Evolutionary conservation across 2,888 invertebrate species (phyloP), one percentile per base, ranked within the genome.

Genomic region (Scaptomyza reducta): DNA sequence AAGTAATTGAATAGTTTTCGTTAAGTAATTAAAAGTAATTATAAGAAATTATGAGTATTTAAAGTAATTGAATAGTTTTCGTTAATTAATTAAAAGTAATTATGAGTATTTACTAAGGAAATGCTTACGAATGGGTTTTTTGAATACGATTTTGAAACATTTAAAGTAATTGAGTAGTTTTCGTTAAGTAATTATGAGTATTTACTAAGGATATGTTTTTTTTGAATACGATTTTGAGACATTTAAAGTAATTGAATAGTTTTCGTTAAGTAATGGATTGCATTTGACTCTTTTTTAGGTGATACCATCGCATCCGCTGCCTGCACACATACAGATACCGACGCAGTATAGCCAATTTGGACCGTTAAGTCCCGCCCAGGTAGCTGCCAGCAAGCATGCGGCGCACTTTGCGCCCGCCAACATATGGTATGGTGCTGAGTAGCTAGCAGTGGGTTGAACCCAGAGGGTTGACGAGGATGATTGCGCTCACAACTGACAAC

Each of bases 311-410:
- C 96, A 96, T 92, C 96, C 96, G 46, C 92, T 96, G 86, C 96
- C 96, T 69, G 96, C 96, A 9, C 96, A 97, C 91, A 94, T 96
- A 91, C 96, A 96, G 90, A 96, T 95, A 89, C 94, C 95, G 60
- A 93, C 94, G 27, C 94, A 95, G 79, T 94, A 94, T 86, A 94
- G 92, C 86, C 92, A 92, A 87, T 92, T 92, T 87, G 92, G 91
- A 73, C 92, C 92, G 49, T 76, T 92, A 60, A 92, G 92, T 89
- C 92, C 92, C 66, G 92, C 91, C 35, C 92, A 92, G 85, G 92
- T 92, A 79, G 89, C 91, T 69, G 90, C 91, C 79, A 92, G 88
- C 87, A 92, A 92, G 72, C 92, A 92, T 87, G 88, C 90, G 73
- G 91, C 90, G 74, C 92, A 91, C 75, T 92, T 91, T 79, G 91